phyloP scores from a whole-genome alignment of 2,113 vertebrate species.

The Tachycineta bicolor region DNA sequence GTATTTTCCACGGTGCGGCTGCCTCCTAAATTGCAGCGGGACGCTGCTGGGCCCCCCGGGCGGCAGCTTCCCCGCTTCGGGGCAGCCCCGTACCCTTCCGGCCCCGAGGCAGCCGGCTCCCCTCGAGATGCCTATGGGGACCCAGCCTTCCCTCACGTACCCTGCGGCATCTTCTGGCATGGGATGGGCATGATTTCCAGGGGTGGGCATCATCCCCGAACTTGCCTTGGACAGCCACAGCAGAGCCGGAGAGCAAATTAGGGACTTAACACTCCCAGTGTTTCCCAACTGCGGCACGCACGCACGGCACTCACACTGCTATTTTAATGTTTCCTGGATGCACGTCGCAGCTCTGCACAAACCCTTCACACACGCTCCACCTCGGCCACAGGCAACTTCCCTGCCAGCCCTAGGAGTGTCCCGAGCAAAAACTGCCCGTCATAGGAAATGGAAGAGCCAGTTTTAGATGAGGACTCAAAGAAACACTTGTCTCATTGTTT shows the following conservation, averaged over 20 bases:
- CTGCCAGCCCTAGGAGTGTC: not conserved
- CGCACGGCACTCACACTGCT: not conserved
- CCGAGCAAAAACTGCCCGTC: not conserved
- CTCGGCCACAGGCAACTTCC: not conserved
- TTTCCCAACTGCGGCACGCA: not conserved
- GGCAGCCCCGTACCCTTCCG: not conserved
- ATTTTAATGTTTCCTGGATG: constrained; percentile 27
- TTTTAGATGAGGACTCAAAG: not conserved
- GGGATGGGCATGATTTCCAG: not conserved
- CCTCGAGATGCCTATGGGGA: not conserved
- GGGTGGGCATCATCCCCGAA: not conserved
- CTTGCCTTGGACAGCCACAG: not conserved
- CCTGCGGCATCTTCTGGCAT: not conserved
- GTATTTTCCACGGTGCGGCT: not conserved
- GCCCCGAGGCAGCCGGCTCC: not conserved
- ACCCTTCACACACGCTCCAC: not conserved
- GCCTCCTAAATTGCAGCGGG: not conserved
- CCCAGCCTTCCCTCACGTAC: not conserved
- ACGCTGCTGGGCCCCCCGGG: not conserved
- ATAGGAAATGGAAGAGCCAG: not conserved
- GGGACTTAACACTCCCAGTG: not conserved
- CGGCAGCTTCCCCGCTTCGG: not conserved
- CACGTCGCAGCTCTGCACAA: not conserved
- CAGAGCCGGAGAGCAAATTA: not conserved
- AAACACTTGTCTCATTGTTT: not conserved